Base-by-base conservation (phyloP, 2,113 vertebrate species). In the Lanius collurio region DNA sequence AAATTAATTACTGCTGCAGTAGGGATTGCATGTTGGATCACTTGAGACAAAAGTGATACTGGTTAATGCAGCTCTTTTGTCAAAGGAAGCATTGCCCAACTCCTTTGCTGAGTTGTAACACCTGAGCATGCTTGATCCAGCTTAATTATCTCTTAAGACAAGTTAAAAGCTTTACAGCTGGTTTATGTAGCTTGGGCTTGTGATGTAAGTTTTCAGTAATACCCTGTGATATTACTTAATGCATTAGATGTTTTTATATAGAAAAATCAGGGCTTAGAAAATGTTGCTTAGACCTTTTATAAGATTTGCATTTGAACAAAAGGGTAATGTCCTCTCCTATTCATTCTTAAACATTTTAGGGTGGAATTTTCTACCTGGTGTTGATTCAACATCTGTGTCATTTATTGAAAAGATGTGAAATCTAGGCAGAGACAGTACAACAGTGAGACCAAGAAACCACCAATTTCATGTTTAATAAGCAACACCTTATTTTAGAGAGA, bases 141-240 rank as follows among this genome's bases (percentile, higher is more conserved):
- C 53, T 71, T 94, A 94, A 96, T 95, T 93, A 83, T 95, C 86
- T 90, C 90, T 74, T 89, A 49, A 93, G 92, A 90, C 76, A 96
- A 94, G 92, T 96, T 89, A 95, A 94, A 97, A 95, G 94, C 93
- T 93, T 95, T 84, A 31, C 46, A 73, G 83, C 52, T 75, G 53
- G 73, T 92, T 96, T 94, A 70, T 82, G 42, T 64, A 84, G 83
- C 86, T 94, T 93, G 73, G 92, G 39, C 73, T 87, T 90, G 62
- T 55, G 71, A 63, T 78, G 85, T 47, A 90, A 83, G 75, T 67
- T 87, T 90, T 83, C 74, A 92, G 24, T 71, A 88, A 89, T 68
- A 68, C 59, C 41, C 31, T 86, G 62, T 75, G 68, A 83, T 81
- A 68, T 90, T 87, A 52, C 49, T 84, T 68, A 93, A 87, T 76